These are phyloP conservation scores for Bungarus multicinctus DNA, from an alignment of 2,113 vertebrate genomes.

Conservation along the genomic window DNA sequence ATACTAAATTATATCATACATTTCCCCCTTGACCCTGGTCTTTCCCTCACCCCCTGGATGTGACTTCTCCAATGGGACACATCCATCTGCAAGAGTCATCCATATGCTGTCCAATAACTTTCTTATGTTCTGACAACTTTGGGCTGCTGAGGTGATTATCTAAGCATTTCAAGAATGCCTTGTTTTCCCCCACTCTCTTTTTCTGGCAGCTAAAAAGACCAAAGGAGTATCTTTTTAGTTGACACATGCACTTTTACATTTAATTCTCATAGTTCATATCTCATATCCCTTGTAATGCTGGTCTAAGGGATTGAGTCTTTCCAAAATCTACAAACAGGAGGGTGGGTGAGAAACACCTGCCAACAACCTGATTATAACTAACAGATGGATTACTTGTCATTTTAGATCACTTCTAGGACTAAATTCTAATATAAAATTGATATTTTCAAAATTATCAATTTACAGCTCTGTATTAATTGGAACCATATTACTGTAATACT, in stretches of 20 bases:
- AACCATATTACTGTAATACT: neutral
- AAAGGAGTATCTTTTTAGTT: no score
- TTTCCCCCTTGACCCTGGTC: no score
- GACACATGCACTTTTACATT: neutral
- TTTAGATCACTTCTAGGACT: slow-evolving; percentile 2
- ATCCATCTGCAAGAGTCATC: no score
- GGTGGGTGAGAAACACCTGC: neutral
- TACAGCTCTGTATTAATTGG: neutral
- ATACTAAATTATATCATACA: no score
- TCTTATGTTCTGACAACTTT: no score
- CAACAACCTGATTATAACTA: neutral
- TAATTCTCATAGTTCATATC: neutral
- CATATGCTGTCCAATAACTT: no score
- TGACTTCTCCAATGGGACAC: no score
- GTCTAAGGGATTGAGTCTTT: neutral
- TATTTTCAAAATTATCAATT: neutral
- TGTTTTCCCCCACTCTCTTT: no score
- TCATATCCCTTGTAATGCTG: neutral
- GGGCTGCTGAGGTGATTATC: no score
- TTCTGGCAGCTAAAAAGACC: no score
- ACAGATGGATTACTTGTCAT: neutral
- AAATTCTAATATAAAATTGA: slow-evolving; percentile 6
- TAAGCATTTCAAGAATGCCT: no score
- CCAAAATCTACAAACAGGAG: neutral
- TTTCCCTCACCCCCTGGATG: no score